Conservation (phyloP, 2,113 vertebrate species). For the Forbesichthys papilliferus region DNA sequence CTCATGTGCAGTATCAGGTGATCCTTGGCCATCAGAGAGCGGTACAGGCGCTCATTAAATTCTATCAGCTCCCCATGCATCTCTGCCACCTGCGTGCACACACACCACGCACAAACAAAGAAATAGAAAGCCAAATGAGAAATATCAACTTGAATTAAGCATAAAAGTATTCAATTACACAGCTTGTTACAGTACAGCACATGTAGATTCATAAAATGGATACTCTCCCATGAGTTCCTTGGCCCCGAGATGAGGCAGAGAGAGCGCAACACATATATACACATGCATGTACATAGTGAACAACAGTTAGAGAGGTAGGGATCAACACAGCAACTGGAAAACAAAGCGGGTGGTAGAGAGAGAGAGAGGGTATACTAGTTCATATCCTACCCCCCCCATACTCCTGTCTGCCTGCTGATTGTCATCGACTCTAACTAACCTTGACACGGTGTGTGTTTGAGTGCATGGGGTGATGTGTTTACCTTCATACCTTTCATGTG, state of each 20-base stretch:
- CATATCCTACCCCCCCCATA: slow-evolving; percentile 27
- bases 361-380: slow-evolving; percentile 26
- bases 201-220: too few species aligned
- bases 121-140: neutral
- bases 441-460: slow-evolving; percentile 41
- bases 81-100: slow-evolving; percentile 84
- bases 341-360: slow-evolving; percentile 14
- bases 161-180: too few species aligned
- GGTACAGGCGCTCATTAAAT: slow-evolving; percentile 95
- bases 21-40: slow-evolving; percentile 94
- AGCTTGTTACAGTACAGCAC: too few species aligned
- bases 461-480: slow-evolving; percentile 12
- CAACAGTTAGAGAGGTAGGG: neutral
- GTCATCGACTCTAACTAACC: slow-evolving; percentile 55
- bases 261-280: too few species aligned
- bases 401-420: slow-evolving; percentile 44
- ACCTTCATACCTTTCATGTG: neutral
- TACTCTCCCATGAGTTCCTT: too few species aligned
- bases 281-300: too few species aligned
- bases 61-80: slow-evolving; percentile 99
- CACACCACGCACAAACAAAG: slow-evolving; percentile 14
- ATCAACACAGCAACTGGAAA: neutral
- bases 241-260: too few species aligned
- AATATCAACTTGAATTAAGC: slow-evolving; percentile 10
- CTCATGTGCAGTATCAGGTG: slow-evolving; percentile 95